Evolutionary conservation across 2,797 vertebrate species (phyloP), one percentile per base, ranked within the genome.

Genomic region (Selene dorsalis): DNA sequence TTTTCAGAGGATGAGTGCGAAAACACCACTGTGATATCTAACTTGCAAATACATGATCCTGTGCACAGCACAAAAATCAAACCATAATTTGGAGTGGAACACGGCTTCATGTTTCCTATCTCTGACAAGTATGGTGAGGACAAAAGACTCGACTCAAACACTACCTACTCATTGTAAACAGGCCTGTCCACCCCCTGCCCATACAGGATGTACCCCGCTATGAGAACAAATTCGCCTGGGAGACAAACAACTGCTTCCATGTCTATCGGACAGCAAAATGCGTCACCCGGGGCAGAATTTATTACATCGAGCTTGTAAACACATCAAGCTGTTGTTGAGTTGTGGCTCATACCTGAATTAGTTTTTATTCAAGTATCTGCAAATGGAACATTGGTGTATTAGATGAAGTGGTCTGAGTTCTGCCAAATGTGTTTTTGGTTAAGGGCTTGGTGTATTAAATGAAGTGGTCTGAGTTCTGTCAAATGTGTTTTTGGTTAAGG

Each of bases 361-460:
- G 61, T 56, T 77, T 63, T 74, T 56, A 79, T 73, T 77, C 48
- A 73, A 78, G 77, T 68, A 75, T 79, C 57, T 73, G 64, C 52
- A 77, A 84, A 81, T 26, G 74, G 91, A 92, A 92, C 91, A 91
- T 80, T 78, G 77, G 28, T 69, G 68, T 63, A 79, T 75, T 82
- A 57, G 79, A 80, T 63, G 24, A 87, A 88, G 75, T 82, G 77
- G 47, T 59, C 79, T 10, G 63, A 89, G 84, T 78, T 85, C 86
- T 68, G 76, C 65, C 80, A 87, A 93, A 93, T 93, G 91, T 79
- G 83, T 90, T 94, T 94, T 90, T 87, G 32, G 86, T 94, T 91
- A 92, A 76, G n/a, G n/a, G n/a, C n/a, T 80, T 78, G 77, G 28
- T 69, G 68, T 63, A 79, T 75, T 82, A 57, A 78, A 80, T 63